Conservation (phyloP, 2,797 vertebrate genomes). For the Sebastes oblongus region DNA sequence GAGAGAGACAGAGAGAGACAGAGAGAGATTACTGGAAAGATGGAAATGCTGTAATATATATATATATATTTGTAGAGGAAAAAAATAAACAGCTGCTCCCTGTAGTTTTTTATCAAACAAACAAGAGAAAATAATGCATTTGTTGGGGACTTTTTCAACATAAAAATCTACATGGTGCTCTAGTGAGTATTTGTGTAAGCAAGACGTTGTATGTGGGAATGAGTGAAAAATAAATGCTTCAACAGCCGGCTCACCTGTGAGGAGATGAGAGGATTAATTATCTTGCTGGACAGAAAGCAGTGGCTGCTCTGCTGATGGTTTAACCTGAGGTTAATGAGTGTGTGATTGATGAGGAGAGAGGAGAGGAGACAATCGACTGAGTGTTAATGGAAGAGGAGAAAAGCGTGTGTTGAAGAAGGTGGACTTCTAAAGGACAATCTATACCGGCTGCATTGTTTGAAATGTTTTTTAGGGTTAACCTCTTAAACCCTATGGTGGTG, state of each 20-base stretch:
- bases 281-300: not conserved
- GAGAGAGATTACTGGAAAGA: not conserved
- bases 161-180: not conserved
- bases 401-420: not conserved
- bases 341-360: not conserved
- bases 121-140: not conserved
- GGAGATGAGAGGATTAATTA: not conserved
- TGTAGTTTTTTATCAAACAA: not conserved
- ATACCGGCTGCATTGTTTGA: not conserved
- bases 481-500: no score
- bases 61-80: no score
- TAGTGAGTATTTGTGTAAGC: not conserved
- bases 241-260: not conserved
- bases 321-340: constrained; percentile 7
- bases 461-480: not conserved
- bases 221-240: not conserved
- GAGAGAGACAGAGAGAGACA: not conserved
- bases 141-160: not conserved
- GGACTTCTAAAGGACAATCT: not conserved
- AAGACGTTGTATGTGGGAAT: not conserved
- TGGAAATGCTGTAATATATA: not conserved
- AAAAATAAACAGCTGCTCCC: no score
- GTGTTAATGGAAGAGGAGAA: not conserved
- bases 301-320: not conserved
- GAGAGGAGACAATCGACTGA: not conserved